phyloP scores from a whole-genome alignment of 2,888 invertebrate species.

The Zygothrica quintamaculata region DNA sequence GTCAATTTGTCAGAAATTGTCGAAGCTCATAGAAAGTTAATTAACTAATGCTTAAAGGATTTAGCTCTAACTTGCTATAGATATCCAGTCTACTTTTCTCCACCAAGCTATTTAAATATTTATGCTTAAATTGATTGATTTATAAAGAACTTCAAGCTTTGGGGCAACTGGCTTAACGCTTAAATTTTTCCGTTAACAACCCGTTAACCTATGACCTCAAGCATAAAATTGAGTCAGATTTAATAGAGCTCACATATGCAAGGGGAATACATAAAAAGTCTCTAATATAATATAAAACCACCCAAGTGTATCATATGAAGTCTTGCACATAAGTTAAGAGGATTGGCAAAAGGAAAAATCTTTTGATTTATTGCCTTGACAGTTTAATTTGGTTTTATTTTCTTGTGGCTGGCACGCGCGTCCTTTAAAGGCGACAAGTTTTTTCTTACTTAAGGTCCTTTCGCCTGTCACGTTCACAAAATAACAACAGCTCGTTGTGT shows the following conservation, averaged over 20 bases:
- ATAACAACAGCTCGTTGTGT: slow-evolving; percentile 50
- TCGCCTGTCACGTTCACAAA: slow-evolving; percentile 58
- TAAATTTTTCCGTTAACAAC: slow-evolving; percentile 8
- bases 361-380: slow-evolving; percentile 71
- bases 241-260: slow-evolving; percentile 21
- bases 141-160: too few species aligned
- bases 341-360: slow-evolving; percentile 38
- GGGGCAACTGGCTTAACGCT: not conserved
- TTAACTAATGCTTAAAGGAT: slow-evolving; percentile 1
- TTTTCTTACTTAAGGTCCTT: slow-evolving; percentile 18
- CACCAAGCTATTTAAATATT: not conserved
- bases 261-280: not conserved
- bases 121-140: slow-evolving; percentile 17
- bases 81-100: not conserved
- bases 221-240: slow-evolving; percentile 51
- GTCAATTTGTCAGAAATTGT: slow-evolving; percentile 50
- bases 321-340: slow-evolving; percentile 38
- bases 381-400: slow-evolving; percentile 67
- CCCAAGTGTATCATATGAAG: slow-evolving; percentile 22
- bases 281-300: not conserved
- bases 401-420: slow-evolving; percentile 50
- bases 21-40: slow-evolving; percentile 12
- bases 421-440: slow-evolving; percentile 8
- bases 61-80: not conserved
- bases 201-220: slow-evolving; percentile 26